phyloP scores from a whole-genome alignment of 2,888 invertebrate species.

The Hirtodrosophila confusa region DNA sequence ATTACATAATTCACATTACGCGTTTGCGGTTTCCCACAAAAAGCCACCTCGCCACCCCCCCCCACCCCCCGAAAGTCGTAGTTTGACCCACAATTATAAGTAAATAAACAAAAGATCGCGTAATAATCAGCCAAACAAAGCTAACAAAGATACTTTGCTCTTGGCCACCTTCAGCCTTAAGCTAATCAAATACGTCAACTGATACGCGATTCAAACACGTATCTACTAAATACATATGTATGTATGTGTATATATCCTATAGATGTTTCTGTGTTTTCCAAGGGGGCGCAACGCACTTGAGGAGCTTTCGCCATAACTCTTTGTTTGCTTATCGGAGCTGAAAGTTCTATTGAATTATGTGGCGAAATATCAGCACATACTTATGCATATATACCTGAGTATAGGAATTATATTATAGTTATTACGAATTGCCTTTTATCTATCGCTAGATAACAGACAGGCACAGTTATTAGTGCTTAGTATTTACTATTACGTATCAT shows the following conservation, averaged over 20 bases:
- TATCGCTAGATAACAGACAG: neutral
- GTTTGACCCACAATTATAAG: conserved; percentile 11
- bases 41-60: too few relatives aligned
- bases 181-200: conserved; percentile 59
- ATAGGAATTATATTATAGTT: too few relatives aligned
- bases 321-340: conserved; percentile 42
- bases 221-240: neutral
- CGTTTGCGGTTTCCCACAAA: conserved; percentile 4
- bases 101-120: neutral
- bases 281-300: conserved; percentile 25
- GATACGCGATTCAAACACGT: conserved; percentile 39
- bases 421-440: neutral
- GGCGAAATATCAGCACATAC: conserved; percentile 23
- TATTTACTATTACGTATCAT: too few relatives aligned
- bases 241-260: neutral
- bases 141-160: conserved; percentile 53
- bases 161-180: conserved; percentile 51
- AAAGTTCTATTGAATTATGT: conserved; percentile 24
- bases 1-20: conserved; percentile 63
- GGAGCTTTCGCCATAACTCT: conserved; percentile 24
- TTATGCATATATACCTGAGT: too few relatives aligned
- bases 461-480: neutral
- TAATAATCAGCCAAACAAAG: conserved; percentile 31
- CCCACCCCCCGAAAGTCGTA: neutral
- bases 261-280: conserved; percentile 25